Evolutionary conservation across 2,888 invertebrate species (phyloP).

Genomic region (Lasioglossum vierecki): DNA sequence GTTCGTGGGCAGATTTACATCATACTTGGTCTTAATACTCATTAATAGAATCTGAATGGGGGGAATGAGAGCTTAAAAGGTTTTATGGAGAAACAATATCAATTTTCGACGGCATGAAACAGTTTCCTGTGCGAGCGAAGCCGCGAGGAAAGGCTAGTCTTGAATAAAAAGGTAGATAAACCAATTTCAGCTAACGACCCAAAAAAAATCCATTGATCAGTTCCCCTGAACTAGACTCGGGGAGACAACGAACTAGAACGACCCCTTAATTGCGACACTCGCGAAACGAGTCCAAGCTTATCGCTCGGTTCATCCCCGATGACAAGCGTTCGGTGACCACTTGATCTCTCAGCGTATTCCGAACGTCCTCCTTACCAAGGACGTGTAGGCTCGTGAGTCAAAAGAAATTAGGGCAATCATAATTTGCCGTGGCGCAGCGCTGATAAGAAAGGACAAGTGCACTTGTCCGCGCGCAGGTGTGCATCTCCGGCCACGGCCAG

Average conservation of each 20-base stretch:
- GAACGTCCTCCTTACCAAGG: slow-evolving; percentile 44
- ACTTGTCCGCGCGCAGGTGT: slow-evolving; percentile 64
- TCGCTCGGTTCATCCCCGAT: slow-evolving; percentile 21
- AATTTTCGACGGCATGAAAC: no score
- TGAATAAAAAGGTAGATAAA: no score
- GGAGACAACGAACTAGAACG: neutral
- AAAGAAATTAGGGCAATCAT: slow-evolving; percentile 76
- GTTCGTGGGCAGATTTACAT: no score
- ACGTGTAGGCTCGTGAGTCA: slow-evolving; percentile 61
- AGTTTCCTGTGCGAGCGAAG: no score
- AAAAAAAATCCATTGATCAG: neutral
- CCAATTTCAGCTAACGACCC: neutral
- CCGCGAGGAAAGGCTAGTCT: no score
- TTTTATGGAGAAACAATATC: no score
- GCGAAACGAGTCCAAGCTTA: slow-evolving; percentile 30
- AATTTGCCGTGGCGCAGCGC: slow-evolving; percentile 71
- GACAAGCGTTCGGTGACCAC: neutral
- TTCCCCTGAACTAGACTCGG: neutral
- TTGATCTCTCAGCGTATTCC: slow-evolving; percentile 12
- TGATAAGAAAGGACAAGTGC: slow-evolving; percentile 75
- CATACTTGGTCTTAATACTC: no score
- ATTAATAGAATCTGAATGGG: no score
- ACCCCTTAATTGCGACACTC: slow-evolving; percentile 8
- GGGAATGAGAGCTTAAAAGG: no score
- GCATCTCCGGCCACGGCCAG: slow-evolving; percentile 37